Evolutionary conservation across 2,113 vertebrate genomes (phyloP), one percentile per base, ranked within the genome.

Genomic region (Pseudorectes ferrugineus): DNA sequence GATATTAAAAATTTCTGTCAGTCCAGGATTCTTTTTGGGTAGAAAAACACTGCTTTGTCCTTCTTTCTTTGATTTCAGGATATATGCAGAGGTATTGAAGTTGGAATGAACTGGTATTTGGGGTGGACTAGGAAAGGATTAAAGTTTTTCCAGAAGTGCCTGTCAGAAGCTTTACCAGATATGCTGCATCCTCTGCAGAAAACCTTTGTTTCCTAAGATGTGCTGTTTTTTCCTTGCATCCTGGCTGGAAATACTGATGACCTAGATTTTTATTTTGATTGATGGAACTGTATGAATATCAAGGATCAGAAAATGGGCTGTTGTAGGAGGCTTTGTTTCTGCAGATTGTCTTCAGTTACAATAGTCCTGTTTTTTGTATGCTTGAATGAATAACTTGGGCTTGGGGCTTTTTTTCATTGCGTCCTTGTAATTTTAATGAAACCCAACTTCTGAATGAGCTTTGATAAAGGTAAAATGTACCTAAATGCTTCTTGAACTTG

Each of bases 241-340:
- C 61, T 91, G 91, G 24, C 76, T 89, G 94, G 78, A 91, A 95
- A 71, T 91, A 67, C 57, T 67, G 76, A 65, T 91, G 94, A 92
- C 94, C 86, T 92, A 95, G 91, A 91, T 97, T 91, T 96, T 92
- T 66, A 38, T 72, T 97, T 86, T 91, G 76, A 91, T 93, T 93
- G 95, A 78, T 91, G 73, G 80, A 89, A 63, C 65, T 63, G 86
- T 80, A 33, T 5, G 28, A 92, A 55, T 95, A 87, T 78, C 76
- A 84, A 93, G 73, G 52, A 91, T 94, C 40, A 72, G 76, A 92
- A 84, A 75, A 94, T 55, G 78, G 86, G 48, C 75, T 89, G 61
- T 83, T 92, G 86, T 86, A 83, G 91, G 61, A 84, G 75, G 36
- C 80, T 95, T 93, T 91, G 80, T 92, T 93, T 95, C 84, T 95